phyloP scores from a whole-genome alignment of 2,888 invertebrate genomes.

The Dendrolimus houi region DNA sequence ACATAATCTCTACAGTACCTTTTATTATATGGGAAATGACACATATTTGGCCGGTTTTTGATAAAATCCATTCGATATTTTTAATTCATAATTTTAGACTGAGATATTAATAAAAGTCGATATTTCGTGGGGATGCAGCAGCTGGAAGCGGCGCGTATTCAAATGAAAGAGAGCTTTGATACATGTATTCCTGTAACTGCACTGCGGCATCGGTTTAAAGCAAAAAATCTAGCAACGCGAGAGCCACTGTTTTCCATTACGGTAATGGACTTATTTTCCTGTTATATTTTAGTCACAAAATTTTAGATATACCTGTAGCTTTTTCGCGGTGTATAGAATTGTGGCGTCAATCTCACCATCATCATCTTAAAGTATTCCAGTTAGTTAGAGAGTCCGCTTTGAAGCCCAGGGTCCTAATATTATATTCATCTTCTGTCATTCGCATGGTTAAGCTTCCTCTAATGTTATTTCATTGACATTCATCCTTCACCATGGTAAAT shows the following conservation, averaged over 20 bases:
- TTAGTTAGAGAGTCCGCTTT: too few relatives aligned
- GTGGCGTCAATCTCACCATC: too few relatives aligned
- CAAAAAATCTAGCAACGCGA: conserved; percentile 46
- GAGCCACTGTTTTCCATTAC: conserved; percentile 67
- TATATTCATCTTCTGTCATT: too few relatives aligned
- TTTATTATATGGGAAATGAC: too few relatives aligned
- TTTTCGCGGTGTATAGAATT: conserved; percentile 15
- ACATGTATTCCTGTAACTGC: conserved; percentile 65
- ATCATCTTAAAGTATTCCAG: too few relatives aligned
- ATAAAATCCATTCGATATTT: conserved; percentile 2
- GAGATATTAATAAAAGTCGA: conserved; percentile 54
- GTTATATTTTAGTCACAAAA: conserved; percentile 49
- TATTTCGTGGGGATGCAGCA: conserved; percentile 40
- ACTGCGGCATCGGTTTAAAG: conserved; percentile 56
- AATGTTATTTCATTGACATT: too few relatives aligned
- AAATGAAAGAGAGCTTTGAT: conserved; percentile 66
- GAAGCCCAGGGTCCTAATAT: too few relatives aligned
- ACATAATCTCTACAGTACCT: too few relatives aligned
- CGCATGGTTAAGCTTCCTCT: too few relatives aligned
- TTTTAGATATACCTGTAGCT: conserved; percentile 20
- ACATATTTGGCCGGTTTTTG: too few relatives aligned
- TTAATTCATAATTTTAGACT: conserved; percentile 42
- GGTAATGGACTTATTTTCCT: conserved; percentile 61
- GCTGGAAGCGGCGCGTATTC: conserved; percentile 38
- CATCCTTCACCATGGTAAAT: too few relatives aligned